Evolutionary conservation across 2,888 invertebrate genomes (phyloP), one percentile per base, ranked within the genome.

Genomic region (Matsumyia berberina): DNA sequence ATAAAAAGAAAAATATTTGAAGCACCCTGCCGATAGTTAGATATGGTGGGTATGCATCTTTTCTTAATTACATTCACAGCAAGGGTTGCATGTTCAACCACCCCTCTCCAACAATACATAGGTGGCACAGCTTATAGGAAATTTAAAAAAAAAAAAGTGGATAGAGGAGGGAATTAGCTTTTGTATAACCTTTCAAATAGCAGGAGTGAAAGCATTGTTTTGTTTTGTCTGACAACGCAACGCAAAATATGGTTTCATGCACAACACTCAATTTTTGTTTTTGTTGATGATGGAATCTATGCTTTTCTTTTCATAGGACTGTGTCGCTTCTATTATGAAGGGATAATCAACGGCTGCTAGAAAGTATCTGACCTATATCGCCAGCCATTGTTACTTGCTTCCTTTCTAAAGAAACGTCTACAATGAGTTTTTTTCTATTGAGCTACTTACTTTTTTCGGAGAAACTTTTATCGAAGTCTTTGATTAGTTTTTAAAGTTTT

Each of bases 81-180:
- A 19, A 11, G 58, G 37, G 17, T n/a, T n/a, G n/a, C n/a, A n/a
- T 44, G 35, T 44, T 73, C 60, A 53, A 64, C 53, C 57, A 42
- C 64, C 57, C 49, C 64, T 81, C 58, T 76, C 67, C 58, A 60
- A 7, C 58, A 53, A 76, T n/a, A n/a, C n/a, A n/a, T 72, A 77
- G 33, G 60, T 67, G 66, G 66, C 62, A 78, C 60, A 37, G 60
- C 33, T 70, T 49, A 19, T 31, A 31, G 35, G 35, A 29, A 24
- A n/a, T n/a, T n/a, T n/a, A n/a, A 8, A 5, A 53, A 24, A 51
- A 1, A 37, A 29, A 51, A 0, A 29, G 11, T 39, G 31, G 31
- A 11, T 42, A 46, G 46, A 19, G 4, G 7, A 33, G 33, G n/a
- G 9, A 5, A 15, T 15, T 7, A 11, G n/a, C n/a, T 2, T 24